Evolutionary conservation across 2,113 vertebrate species (phyloP).

Genomic region (Cryptomyrus ogoouensis): DNA sequence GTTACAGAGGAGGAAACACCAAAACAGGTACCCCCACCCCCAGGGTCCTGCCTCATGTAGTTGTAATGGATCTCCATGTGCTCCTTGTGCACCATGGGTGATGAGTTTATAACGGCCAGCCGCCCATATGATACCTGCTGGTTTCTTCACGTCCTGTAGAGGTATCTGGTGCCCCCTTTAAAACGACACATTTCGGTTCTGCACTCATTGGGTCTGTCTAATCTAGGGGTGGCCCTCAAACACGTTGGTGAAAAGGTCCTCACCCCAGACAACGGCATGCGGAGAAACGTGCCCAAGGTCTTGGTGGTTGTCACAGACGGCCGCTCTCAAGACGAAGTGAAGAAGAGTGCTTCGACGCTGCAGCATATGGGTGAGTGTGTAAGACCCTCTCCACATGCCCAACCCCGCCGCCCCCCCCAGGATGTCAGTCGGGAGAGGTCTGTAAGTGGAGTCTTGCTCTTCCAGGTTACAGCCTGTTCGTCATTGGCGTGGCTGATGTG

Average conservation of each 20-base stretch:
- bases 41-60: background rate
- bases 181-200: background rate
- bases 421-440: background rate
- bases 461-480: constrained; percentile 92
- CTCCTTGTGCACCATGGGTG: background rate
- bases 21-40: constrained; percentile 73
- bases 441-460: background rate
- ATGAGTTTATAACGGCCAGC: background rate
- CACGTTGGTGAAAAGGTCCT: constrained; percentile 89
- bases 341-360: constrained; percentile 80
- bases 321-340: constrained; percentile 93
- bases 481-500: constrained; percentile 91
- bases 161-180: background rate
- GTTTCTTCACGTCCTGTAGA: background rate
- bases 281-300: constrained; percentile 88
- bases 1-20: constrained; percentile 95
- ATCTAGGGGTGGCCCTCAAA: constrained; percentile 78
- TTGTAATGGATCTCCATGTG: background rate
- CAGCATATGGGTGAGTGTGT: constrained; percentile 78
- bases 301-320: constrained; percentile 95
- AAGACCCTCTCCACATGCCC: background rate
- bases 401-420: background rate
- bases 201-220: background rate
- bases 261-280: constrained; percentile 87
- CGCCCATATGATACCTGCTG: background rate